These are phyloP conservation scores for Graptemys geographica DNA, from an alignment of 2,797 vertebrate species.

Conservation along the genomic window DNA sequence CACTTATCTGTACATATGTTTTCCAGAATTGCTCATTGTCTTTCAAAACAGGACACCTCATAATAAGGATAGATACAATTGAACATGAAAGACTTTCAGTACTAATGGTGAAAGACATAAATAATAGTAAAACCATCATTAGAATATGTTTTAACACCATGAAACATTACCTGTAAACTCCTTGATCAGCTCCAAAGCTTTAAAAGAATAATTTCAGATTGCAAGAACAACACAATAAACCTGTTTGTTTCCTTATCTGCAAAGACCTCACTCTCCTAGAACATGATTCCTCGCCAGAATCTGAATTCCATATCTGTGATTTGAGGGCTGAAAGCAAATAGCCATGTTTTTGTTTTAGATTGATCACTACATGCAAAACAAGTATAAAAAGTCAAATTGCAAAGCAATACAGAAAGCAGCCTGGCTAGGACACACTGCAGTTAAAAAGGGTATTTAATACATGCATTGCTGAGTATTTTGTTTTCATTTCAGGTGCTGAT, in stretches of 20 bases:
- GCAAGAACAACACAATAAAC: background rate
- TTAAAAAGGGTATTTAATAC: constrained; percentile 49
- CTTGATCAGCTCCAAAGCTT: background rate
- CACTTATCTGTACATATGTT: background rate
- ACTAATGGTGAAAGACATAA: background rate
- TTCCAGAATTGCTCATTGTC: constrained; percentile 24
- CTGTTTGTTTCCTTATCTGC: background rate
- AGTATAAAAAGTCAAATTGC: constrained; percentile 33
- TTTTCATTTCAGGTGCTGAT: constrained; percentile 71
- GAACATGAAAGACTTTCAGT: background rate
- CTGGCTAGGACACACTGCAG: constrained; percentile 47
- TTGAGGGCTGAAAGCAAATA: background rate
- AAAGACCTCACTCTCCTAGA: background rate
- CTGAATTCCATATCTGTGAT: background rate
- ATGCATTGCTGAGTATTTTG: constrained; percentile 70
- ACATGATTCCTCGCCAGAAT: background rate
- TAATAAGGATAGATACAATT: background rate
- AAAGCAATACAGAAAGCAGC: background rate
- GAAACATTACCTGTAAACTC: background rate
- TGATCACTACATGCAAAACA: constrained; percentile 41
- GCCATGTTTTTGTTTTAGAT: background rate
- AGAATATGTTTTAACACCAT: background rate
- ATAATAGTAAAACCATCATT: background rate
- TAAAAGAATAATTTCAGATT: background rate
- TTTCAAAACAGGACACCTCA: constrained; percentile 2